These are phyloP conservation scores for Hydropotes inermis DNA, from an alignment of 2,113 vertebrate species.

Conservation along the genomic window DNA sequence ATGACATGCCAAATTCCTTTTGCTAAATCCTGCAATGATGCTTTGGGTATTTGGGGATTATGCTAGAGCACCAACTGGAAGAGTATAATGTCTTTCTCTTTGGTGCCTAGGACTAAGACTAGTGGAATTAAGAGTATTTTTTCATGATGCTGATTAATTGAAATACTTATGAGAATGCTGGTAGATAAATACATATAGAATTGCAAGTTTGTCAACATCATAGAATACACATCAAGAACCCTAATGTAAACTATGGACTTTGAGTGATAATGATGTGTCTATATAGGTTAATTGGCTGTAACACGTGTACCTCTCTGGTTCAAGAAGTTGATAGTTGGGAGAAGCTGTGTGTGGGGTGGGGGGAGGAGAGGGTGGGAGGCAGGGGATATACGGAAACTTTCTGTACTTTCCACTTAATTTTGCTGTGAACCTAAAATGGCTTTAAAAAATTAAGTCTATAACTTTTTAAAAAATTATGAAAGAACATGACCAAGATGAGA, in stretches of 20 bases:
- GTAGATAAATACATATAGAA: background rate
- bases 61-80: background rate
- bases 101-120: background rate
- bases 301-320: background rate
- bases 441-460: background rate
- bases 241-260: background rate
- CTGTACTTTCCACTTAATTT: background rate
- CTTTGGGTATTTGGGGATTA: constrained; percentile 7
- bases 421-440: background rate
- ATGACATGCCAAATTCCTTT: background rate
- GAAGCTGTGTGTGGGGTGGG: background rate
- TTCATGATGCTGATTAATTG: background rate
- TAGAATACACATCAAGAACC: background rate
- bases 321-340: background rate
- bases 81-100: background rate
- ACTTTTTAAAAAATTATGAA: background rate
- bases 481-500: background rate
- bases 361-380: accelerated
- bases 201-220: background rate
- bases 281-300: background rate
- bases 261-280: background rate
- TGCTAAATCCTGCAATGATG: background rate
- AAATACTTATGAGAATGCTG: background rate
- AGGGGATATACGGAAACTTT: background rate
- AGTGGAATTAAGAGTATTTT: background rate